phyloP scores from a whole-genome alignment of 2,797 vertebrate species.

The Sebastiscus albofasciatus region DNA sequence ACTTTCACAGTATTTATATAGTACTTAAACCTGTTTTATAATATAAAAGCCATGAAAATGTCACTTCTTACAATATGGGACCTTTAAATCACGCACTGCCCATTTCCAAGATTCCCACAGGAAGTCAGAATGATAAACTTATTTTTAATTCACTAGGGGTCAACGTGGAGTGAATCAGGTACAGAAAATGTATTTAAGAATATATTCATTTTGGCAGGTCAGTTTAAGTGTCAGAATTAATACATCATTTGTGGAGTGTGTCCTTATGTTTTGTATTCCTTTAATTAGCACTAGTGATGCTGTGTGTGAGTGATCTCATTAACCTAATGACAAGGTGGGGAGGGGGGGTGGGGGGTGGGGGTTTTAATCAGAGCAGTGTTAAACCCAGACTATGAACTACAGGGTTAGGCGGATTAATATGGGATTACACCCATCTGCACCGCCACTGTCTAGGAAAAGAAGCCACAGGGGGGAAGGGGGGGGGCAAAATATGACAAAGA shows the following conservation, averaged over 20 bases:
- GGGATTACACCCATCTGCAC: conserved; percentile 68
- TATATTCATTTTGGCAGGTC: background rate
- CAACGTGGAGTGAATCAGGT: background rate
- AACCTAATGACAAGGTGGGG: conserved; percentile 53
- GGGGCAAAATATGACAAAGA: conserved; percentile 3
- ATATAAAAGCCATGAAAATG: too few species aligned
- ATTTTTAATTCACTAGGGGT: background rate
- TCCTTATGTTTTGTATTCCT: conserved; percentile 1
- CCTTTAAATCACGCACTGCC: conserved; percentile 9
- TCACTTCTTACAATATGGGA: too few species aligned
- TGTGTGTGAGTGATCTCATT: conserved; percentile 53
- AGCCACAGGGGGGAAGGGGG: background rate
- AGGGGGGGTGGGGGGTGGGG: background rate
- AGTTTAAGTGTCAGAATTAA: background rate
- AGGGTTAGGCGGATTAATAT: conserved; percentile 65
- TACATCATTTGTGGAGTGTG: background rate
- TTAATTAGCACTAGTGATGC: conserved; percentile 52
- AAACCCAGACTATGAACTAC: conserved; percentile 54
- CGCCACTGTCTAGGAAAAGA: conserved; percentile 48
- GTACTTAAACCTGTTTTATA: too few species aligned
- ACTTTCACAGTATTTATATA: too few species aligned
- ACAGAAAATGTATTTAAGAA: background rate
- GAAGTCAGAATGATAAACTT: background rate
- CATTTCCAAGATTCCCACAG: conserved; percentile 23
- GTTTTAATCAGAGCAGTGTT: conserved; percentile 49